Percentiles rank a stretch among this genome's conserved stretches.
Evolutionary conservation across 2,888 invertebrate genomes (phyloP).

Genomic region (Octodonta nipae): DNA sequence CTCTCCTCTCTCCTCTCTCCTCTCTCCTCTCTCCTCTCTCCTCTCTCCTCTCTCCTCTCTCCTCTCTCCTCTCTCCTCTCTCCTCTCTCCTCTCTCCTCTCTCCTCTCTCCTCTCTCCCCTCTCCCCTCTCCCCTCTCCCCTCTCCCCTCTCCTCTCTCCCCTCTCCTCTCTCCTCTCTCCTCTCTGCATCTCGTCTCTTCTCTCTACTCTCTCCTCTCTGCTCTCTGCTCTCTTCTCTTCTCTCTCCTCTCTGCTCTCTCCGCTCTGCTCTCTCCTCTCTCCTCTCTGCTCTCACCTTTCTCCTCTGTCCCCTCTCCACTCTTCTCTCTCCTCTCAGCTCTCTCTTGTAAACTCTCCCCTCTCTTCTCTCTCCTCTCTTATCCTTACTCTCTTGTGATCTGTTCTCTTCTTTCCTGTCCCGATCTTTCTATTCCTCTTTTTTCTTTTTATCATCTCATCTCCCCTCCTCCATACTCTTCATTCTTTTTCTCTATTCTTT

Average conservation of each 20-base stretch:
- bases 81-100: background rate
- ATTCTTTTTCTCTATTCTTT: too few relatives aligned
- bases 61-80: background rate
- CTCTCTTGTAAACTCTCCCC: background rate
- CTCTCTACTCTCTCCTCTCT: background rate
- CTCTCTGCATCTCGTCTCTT: background rate
- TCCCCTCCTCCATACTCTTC: too few relatives aligned
- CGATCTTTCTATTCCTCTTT: too few relatives aligned
- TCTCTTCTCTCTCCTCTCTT: background rate
- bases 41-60: background rate
- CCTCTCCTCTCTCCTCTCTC: background rate
- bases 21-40: background rate
- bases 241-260: background rate
- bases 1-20: background rate
- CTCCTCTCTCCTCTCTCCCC: background rate
- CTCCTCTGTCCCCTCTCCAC: slow-evolving; percentile 1
- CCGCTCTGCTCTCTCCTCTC: background rate
- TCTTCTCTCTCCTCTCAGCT: background rate
- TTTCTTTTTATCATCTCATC: too few relatives aligned
- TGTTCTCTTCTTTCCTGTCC: background rate
- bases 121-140: background rate
- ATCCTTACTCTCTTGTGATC: background rate
- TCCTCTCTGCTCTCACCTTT: background rate
- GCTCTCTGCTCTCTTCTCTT: background rate
- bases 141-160: background rate